A percentile compares a stretch with the other conserved stretches of the same genome.
Evolutionary conservation across 2,113 vertebrate species (phyloP).

Genomic region (Pionites leucogaster): DNA sequence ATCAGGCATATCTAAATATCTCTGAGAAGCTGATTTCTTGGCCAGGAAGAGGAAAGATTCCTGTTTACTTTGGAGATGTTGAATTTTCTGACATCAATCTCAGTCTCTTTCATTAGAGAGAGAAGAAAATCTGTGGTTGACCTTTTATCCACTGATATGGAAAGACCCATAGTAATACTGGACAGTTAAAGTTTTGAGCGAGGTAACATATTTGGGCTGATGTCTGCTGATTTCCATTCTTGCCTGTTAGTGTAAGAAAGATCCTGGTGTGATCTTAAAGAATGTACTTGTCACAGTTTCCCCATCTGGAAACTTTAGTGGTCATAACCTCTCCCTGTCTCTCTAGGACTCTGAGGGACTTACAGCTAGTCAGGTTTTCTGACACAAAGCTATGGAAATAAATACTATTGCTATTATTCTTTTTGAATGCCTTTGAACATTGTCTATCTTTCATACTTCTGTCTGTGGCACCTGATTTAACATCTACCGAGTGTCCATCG

Average conservation of each 20-base stretch:
- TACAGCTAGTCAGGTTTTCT: slow-evolving; percentile 2
- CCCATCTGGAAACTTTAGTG: slow-evolving; percentile 4
- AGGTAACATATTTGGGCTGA: background rate
- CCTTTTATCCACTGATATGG: background rate
- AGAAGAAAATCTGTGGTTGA: background rate
- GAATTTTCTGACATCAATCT: background rate
- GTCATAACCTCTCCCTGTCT: background rate
- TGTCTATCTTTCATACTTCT: slow-evolving; percentile 24
- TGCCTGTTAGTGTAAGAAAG: background rate
- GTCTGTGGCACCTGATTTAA: slow-evolving; percentile 9
- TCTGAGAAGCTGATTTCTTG: background rate
- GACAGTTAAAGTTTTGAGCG: background rate
- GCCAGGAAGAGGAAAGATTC: background rate
- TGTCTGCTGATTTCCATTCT: background rate
- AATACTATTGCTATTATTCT: slow-evolving; percentile 1
- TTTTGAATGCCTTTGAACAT: slow-evolving; percentile 1
- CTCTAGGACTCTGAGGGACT: background rate
- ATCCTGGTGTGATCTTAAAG: background rate
- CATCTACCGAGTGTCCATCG: background rate
- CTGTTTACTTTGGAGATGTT: background rate
- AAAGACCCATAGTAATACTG: background rate
- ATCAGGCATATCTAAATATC: background rate
- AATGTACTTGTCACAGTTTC: background rate
- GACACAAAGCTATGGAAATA: slow-evolving; percentile 13
- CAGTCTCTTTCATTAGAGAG: background rate